These are phyloP conservation scores for Papilio polytes DNA, from an alignment of 1,140 invertebrate genomes.

Conservation along the genomic window DNA sequence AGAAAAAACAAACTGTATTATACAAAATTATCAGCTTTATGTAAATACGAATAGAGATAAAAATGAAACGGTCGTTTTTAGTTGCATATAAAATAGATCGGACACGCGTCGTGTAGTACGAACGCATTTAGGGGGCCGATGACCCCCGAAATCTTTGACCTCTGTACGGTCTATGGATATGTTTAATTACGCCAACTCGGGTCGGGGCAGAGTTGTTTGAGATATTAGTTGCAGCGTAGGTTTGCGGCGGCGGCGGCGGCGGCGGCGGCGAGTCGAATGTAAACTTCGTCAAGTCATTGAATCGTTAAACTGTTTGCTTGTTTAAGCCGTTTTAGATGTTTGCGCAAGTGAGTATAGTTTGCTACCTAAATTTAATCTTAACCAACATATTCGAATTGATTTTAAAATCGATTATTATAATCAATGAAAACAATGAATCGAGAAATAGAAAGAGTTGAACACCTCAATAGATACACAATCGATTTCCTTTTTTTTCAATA, in stretches of 20 bases:
- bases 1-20: constrained; percentile 27
- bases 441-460: no score
- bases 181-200: constrained; percentile 41
- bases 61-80: neutral
- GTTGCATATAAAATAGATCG: constrained; percentile 40
- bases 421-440: neutral
- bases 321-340: constrained; percentile 11
- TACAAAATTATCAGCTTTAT: constrained; percentile 33
- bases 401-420: neutral
- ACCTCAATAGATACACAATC: no score
- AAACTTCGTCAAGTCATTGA: constrained; percentile 15
- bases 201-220: neutral
- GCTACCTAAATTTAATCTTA: neutral
- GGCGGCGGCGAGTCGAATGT: neutral
- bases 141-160: constrained; percentile 49
- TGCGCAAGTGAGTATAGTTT: neutral
- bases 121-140: constrained; percentile 47
- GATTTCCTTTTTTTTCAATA: no score
- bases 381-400: neutral
- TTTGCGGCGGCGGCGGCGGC: neutral
- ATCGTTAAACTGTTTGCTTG: constrained; percentile 19
- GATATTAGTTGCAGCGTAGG: constrained; percentile 13
- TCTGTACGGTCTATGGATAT: constrained; percentile 47
- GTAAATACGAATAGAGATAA: constrained; percentile 36
- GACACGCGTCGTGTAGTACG: constrained; percentile 49